Percentiles rank a stretch among this genome's conserved stretches.
phyloP scores from a whole-genome alignment of 2,888 invertebrate genomes.

The Stenotaenia linearis region DNA sequence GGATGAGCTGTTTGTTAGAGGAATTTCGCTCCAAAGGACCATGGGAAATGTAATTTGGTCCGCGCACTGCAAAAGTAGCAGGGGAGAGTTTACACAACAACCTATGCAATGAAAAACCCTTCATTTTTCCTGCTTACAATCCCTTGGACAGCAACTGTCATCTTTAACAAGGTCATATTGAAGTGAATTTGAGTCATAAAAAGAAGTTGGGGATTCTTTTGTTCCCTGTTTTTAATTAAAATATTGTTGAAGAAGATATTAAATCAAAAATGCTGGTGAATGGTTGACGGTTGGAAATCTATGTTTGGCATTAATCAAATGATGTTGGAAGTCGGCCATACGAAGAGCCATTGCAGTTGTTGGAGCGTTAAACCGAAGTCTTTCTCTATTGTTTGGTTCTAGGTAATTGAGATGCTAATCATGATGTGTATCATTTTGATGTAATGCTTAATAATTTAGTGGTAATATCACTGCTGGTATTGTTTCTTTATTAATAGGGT shows the following conservation, averaged over 20 bases:
- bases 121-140: background rate
- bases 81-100: background rate
- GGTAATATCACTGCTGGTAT: background rate
- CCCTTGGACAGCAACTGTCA: background rate
- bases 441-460: background rate
- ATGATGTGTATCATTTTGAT: background rate
- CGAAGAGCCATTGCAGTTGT: background rate
- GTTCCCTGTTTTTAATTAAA: background rate
- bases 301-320: too few species aligned
- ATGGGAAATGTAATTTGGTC: background rate
- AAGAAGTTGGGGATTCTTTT: too few species aligned
- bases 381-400: background rate
- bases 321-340: background rate
- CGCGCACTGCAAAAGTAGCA: background rate
- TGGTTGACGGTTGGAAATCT: background rate
- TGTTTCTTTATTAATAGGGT: too few species aligned
- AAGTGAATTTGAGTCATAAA: too few species aligned
- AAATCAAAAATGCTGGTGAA: background rate
- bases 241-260: background rate
- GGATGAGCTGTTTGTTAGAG: background rate
- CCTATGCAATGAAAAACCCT: background rate
- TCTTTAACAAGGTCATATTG: background rate
- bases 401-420: background rate
- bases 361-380: background rate
- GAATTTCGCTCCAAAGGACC: background rate